Evolutionary conservation across 2,888 invertebrate species (phyloP).

Genomic region (Ornithoptera priamus): DNA sequence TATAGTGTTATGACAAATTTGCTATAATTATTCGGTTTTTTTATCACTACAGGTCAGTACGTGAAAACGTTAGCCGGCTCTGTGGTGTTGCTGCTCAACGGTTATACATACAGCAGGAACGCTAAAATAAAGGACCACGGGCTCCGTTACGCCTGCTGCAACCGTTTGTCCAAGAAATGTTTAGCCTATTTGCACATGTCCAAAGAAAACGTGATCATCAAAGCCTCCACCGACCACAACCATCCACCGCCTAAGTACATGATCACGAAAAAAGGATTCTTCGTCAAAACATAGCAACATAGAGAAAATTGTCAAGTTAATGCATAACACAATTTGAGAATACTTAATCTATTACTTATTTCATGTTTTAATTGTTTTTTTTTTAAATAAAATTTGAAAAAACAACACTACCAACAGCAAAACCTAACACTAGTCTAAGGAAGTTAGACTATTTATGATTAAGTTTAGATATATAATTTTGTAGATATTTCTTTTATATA

Average conservation of each 20-base stretch:
- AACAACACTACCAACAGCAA: too few species aligned
- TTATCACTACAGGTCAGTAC: constrained; percentile 37
- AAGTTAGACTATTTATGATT: too few species aligned
- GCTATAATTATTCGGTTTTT: neutral
- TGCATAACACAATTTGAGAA: too few species aligned
- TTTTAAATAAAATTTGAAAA: too few species aligned
- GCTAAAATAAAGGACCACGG: constrained; percentile 39
- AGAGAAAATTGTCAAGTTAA: neutral
- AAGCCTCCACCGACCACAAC: constrained; percentile 31
- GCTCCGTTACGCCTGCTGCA: constrained; percentile 45
- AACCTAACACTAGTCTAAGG: too few species aligned
- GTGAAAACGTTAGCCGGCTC: constrained; percentile 38
- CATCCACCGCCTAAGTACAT: constrained; percentile 37
- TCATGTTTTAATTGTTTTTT: too few species aligned
- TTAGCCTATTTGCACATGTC: constrained; percentile 45
- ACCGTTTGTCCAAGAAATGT: constrained; percentile 40
- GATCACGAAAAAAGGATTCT: constrained; percentile 36
- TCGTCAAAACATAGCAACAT: neutral
- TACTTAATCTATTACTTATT: too few species aligned
- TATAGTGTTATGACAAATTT: neutral
- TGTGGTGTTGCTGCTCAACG: constrained; percentile 39
- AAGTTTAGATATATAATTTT: too few species aligned
- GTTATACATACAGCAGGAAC: constrained; percentile 47
- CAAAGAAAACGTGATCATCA: constrained; percentile 38
- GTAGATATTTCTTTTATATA: too few species aligned